Base-by-base conservation (phyloP, 2,113 vertebrate species). In the Seriola dumerili region DNA sequence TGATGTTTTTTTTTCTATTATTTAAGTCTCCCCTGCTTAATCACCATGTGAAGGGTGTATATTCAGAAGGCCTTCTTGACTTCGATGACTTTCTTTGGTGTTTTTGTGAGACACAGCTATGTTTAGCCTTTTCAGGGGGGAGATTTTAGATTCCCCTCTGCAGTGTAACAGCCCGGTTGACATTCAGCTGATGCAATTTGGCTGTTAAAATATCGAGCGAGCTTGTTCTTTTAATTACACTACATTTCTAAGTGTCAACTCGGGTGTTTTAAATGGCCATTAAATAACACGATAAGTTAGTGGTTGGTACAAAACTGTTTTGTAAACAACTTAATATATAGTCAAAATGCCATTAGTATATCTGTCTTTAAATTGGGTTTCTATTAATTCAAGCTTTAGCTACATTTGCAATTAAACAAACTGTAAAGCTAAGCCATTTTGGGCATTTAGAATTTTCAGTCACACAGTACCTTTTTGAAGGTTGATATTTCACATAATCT, bases 401-500 rank as follows among this genome's bases (percentile, higher is more conserved):
- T 38, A 19, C 21, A 71, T 59, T 13, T 32, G 29, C 36, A 63
- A 21, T 61, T 29, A n/a, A 46, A 55, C 8, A 63, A 77, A 21
- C 32, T 34, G 11, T 17, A 54, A 32, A 50, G 46, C 13, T 40
- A 70, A 88, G 40, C 4, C 59, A 32, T 74, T 36, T 69, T 61
- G 36, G 64, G 42, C 9, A 52, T 55, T 81, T 64, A 54, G 64
- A 67, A 38, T 80, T 88, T 80, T 76, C 73, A 74, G 67, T 72
- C 71, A 36, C 62, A 68, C 50, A 4, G 32, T 40, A 46, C 42
- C 68, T 77, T 75, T 77, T 67, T 65, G 65, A 21, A 8, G 78
- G 72, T 76, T 83, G 81, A 85, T 87, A 83, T 91, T 85, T 88
- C 84, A 75, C 73, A 71, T 91, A 90, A 92, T 87, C 80, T 72